Percentiles rank a stretch among this genome's conserved stretches.
phyloP scores from a whole-genome alignment of 2,797 vertebrate species.

The Ceryle rudis region DNA sequence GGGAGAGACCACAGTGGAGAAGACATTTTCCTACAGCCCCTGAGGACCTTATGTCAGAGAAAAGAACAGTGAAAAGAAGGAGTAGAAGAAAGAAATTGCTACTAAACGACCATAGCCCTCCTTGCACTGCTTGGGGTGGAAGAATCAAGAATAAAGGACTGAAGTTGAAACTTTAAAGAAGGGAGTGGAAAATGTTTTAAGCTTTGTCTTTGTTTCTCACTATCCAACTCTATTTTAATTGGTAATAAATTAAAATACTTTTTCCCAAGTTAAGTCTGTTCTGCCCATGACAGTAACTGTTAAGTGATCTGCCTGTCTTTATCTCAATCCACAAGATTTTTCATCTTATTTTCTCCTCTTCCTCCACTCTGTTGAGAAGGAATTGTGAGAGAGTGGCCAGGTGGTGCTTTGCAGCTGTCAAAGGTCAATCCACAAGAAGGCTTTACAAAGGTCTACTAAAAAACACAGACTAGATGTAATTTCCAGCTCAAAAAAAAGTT shows the following conservation, averaged over 20 bases:
- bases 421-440: not conserved
- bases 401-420: not conserved
- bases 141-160: not conserved
- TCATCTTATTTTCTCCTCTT: not conserved
- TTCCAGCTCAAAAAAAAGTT: not conserved
- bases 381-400: rapidly evolving
- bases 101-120: not conserved
- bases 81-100: not conserved
- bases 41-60: not conserved
- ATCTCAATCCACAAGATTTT: not conserved
- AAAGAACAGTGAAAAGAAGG: not conserved
- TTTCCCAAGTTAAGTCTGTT: not conserved
- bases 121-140: rapidly evolving
- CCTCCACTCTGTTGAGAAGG: not conserved
- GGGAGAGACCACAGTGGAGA: not conserved
- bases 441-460: not conserved
- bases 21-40: not conserved
- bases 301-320: not conserved
- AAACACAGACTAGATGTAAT: not conserved
- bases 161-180: not conserved
- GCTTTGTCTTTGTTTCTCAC: not conserved
- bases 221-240: not conserved
- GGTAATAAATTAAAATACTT: not conserved
- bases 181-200: not conserved
- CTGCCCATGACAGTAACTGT: not conserved